Conservation (phyloP, 2,797 vertebrate genomes). For the Enoplosus armatus region DNA sequence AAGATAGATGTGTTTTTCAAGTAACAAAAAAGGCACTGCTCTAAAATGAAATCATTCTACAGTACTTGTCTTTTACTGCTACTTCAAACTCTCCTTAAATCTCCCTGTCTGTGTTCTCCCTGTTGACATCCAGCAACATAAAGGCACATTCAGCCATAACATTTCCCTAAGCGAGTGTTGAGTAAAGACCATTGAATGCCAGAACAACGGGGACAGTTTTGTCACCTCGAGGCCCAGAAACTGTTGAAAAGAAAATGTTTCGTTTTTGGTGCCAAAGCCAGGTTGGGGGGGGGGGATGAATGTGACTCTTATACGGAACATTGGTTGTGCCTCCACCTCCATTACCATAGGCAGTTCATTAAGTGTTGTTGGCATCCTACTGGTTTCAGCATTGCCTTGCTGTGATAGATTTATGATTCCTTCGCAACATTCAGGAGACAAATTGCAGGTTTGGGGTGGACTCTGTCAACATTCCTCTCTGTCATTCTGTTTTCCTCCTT, state of each 20-base stretch:
- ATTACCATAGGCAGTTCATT: conserved; percentile 72
- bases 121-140: conserved; percentile 34
- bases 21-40: conserved; percentile 21
- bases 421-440: conserved; percentile 53
- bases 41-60: conserved; percentile 38
- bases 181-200: conserved; percentile 61
- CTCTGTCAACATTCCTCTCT: conserved; percentile 43
- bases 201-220: conserved; percentile 57
- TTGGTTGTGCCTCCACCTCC: conserved; percentile 63
- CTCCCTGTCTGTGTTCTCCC: conserved; percentile 31
- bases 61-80: conserved; percentile 16
- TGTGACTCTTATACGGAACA: conserved; percentile 51
- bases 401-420: conserved; percentile 68
- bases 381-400: conserved; percentile 48
- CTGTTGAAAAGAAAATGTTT: conserved; percentile 52
- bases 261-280: conserved; percentile 34
- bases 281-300: conserved; percentile 35
- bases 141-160: conserved; percentile 25
- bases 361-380: conserved; percentile 57
- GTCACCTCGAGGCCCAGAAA: conserved; percentile 55
- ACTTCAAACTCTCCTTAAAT: conserved; percentile 27
- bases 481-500: conserved; percentile 44
- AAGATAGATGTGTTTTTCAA: conserved; percentile 40
- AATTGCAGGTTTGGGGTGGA: conserved; percentile 48
- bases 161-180: conserved; percentile 48